phyloP scores from a whole-genome alignment of 2,888 invertebrate genomes.

The Synanthedon tipuliformis region DNA sequence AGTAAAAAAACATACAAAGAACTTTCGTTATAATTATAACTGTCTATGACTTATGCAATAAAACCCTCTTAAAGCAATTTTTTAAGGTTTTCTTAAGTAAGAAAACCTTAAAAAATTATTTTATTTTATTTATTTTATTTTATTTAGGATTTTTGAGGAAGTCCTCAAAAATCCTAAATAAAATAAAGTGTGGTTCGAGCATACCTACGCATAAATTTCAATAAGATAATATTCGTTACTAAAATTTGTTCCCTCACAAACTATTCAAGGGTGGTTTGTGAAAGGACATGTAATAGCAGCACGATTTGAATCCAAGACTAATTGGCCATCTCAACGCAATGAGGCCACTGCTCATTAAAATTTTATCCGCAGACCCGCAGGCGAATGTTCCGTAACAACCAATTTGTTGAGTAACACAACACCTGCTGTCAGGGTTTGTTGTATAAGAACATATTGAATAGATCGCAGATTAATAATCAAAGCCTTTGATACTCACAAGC shows the following conservation, averaged over 20 bases:
- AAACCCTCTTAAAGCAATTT: too few species aligned
- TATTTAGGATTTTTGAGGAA: too few species aligned
- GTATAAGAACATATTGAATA: neutral
- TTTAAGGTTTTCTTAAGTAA: too few species aligned
- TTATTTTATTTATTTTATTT: too few species aligned
- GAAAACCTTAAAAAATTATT: too few species aligned
- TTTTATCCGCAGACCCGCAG: constrained; percentile 35
- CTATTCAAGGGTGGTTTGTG: neutral
- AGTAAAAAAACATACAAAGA: too few species aligned
- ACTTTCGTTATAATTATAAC: too few species aligned
- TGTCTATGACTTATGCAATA: too few species aligned
- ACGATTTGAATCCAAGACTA: constrained; percentile 16
- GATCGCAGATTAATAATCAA: neutral
- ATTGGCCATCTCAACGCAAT: constrained; percentile 37
- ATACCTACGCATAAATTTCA: too few species aligned
- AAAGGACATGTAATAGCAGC: neutral
- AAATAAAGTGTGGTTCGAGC: too few species aligned
- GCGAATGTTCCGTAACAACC: constrained; percentile 14
- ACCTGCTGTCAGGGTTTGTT: neutral
- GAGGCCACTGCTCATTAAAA: constrained; percentile 48
- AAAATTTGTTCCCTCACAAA: neutral
- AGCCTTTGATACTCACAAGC: too few species aligned
- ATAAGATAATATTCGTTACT: neutral
- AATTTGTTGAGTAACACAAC: neutral
- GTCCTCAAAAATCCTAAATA: too few species aligned